Base-by-base conservation (phyloP, 2,888 invertebrate species). In the Lucinisca nassula region DNA sequence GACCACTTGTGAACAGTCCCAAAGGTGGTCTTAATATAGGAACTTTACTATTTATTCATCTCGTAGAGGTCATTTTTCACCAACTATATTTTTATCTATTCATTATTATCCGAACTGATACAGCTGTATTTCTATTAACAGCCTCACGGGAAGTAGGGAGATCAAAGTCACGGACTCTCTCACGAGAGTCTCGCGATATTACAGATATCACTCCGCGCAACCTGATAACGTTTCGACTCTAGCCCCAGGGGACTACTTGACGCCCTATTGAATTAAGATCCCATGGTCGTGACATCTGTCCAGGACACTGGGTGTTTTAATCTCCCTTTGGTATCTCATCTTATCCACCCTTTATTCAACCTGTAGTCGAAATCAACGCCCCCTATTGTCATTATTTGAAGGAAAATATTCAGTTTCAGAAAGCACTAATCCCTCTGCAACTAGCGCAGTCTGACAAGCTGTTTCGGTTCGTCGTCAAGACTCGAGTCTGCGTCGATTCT, bases 181-280 rank as follows among this genome's bases (percentile, higher is more conserved):
- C 45, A 24, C 45, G 74, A 74, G 74, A 74, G 27, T 74, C 74
- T 45, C 40, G 74, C 74, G 74, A 74, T 49, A 74, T 30, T 40
- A 74, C 35, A 67, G 35, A 74, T 74, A 74, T 74, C 74, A 27
- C 74, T 74, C 74, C 38, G 74, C 45, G 45, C 45, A 74, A 74
- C 74, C 40, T 24, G 74, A 74, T 74, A 40, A 40, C 45, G 45
- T n/a, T 49, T 49, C 45, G 27, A 6, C 40, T 49, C 3, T 38
- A 38, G 24, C 74, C 74, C 45, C 74, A 35, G 74, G 74, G 45
- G 74, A 40, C 40, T 24, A 49, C 49, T 74, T 74, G 74, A 74
- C 49, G 74, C 74, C 74, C 74, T 30, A 6, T 45, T 45, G 74
- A 74, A 74, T 45, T 40, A 49, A 74, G 74, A 74, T 30, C 74